phyloP scores from a whole-genome alignment of 1,140 invertebrate species.

The Drosophila sulfurigaster region DNA sequence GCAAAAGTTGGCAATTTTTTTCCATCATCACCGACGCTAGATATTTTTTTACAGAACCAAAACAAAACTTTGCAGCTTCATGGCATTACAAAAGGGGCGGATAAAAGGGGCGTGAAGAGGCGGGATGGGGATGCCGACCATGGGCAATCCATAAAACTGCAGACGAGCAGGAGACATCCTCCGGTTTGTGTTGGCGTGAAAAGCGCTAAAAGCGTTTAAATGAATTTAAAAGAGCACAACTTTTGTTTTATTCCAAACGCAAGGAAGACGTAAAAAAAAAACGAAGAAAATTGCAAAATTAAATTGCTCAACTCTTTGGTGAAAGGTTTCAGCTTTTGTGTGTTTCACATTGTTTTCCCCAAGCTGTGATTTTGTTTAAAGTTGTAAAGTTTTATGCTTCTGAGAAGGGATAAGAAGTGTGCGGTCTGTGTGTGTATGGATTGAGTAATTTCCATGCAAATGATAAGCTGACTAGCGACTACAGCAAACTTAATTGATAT shows the following conservation, averaged over 20 bases:
- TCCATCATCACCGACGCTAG: slow-evolving; percentile 25
- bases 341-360: slow-evolving; percentile 58
- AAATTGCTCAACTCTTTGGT: slow-evolving; percentile 34
- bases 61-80: slow-evolving; percentile 42
- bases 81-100: neutral
- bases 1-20: slow-evolving; percentile 68
- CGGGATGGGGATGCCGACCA: slow-evolving; percentile 1
- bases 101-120: neutral
- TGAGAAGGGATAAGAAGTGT: neutral
- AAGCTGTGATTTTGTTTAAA: slow-evolving; percentile 61
- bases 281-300: neutral
- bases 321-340: slow-evolving; percentile 48
- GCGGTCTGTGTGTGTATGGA: slow-evolving; percentile 25
- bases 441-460: slow-evolving; percentile 69
- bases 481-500: slow-evolving; percentile 68
- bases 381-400: slow-evolving; percentile 48
- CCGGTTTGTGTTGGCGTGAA: slow-evolving; percentile 58
- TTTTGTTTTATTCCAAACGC: slow-evolving; percentile 55
- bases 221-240: slow-evolving; percentile 74
- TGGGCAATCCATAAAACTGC: slow-evolving; percentile 45
- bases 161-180: slow-evolving; percentile 51
- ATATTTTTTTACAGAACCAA: slow-evolving; percentile 54
- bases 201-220: slow-evolving; percentile 78
- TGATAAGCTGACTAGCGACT: slow-evolving; percentile 50
- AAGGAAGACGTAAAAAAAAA: slow-evolving; percentile 10